phyloP scores from a whole-genome alignment of 2,888 invertebrate genomes.

The Oithona nana region DNA sequence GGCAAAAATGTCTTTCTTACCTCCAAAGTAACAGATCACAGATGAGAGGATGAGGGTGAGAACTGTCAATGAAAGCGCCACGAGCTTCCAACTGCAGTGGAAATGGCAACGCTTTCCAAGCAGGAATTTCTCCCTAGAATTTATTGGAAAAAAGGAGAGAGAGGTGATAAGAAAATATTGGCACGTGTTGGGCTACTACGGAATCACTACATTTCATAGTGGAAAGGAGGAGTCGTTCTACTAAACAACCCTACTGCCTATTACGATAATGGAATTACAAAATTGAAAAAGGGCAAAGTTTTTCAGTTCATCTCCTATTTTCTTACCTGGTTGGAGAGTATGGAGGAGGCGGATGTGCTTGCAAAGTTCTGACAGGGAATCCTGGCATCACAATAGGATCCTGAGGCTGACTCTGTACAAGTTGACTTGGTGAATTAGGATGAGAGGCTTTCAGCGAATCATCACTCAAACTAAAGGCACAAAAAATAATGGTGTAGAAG shows the following conservation, averaged over 20 bases:
- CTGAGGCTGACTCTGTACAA: neutral
- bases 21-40: constrained; percentile 16
- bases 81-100: constrained; percentile 5
- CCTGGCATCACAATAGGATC: constrained; percentile 15
- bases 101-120: constrained; percentile 9
- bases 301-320: too few relatives aligned
- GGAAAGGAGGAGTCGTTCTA: too few relatives aligned
- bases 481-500: too few relatives aligned
- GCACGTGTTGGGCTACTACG: neutral
- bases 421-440: neutral
- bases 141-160: neutral
- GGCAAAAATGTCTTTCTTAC: neutral
- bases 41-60: constrained; percentile 14
- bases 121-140: constrained; percentile 10
- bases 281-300: too few relatives aligned
- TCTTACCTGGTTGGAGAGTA: constrained; percentile 15
- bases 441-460: neutral
- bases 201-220: too few relatives aligned
- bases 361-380: constrained; percentile 13
- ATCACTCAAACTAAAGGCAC: neutral
- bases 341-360: constrained; percentile 13
- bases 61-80: constrained; percentile 6
- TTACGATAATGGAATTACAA: too few relatives aligned
- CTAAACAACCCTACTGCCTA: too few relatives aligned
- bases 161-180: neutral